Evolutionary conservation across 2,888 invertebrate genomes (phyloP).

Genomic region (Pyrgus malvae): DNA sequence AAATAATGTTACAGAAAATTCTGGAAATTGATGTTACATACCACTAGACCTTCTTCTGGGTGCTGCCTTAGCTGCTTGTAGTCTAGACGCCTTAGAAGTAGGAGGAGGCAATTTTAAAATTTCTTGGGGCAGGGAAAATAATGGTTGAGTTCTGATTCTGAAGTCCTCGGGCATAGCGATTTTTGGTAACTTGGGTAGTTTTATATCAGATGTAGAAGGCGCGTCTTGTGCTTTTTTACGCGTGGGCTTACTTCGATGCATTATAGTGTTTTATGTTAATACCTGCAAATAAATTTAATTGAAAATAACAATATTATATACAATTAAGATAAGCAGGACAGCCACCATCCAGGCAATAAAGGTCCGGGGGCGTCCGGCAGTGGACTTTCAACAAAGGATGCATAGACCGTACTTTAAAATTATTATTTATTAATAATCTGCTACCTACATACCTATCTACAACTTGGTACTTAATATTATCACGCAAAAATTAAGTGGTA

Average conservation of each 20-base stretch:
- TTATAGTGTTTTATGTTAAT: constrained; percentile 22
- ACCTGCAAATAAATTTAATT: not conserved
- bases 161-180: constrained; percentile 80
- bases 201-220: constrained; percentile 70
- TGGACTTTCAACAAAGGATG: no score
- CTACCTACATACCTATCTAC: no score
- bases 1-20: no score
- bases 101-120: constrained; percentile 74
- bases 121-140: constrained; percentile 85
- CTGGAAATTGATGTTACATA: constrained; percentile 34
- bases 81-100: constrained; percentile 55
- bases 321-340: no score
- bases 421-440: no score
- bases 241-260: constrained; percentile 57
- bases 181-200: constrained; percentile 79
- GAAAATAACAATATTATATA: no score
- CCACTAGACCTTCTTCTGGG: constrained; percentile 60
- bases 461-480: no score
- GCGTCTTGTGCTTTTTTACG: constrained; percentile 67
- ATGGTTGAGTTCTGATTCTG: constrained; percentile 77
- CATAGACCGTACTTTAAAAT: no score
- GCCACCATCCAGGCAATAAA: no score
- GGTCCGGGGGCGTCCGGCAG: no score
- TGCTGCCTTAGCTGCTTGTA: constrained; percentile 50
- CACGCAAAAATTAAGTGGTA: no score